These are phyloP conservation scores for Spicauda simplicius DNA, from an alignment of 2,888 invertebrate genomes.

Conservation along the genomic window DNA sequence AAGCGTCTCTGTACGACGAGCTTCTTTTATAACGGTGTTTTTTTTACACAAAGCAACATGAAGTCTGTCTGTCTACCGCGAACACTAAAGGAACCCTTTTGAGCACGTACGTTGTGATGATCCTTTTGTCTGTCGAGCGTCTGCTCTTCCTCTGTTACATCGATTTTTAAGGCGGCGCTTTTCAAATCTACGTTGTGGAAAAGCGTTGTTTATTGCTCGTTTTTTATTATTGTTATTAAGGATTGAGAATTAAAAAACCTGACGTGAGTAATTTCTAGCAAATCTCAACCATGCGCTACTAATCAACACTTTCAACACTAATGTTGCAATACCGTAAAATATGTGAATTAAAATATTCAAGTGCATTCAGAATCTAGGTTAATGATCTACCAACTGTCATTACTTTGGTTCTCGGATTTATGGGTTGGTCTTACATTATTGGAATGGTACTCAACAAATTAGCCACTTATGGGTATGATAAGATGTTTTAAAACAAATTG, in stretches of 20 bases:
- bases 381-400: constrained; percentile 21
- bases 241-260: no score
- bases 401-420: constrained; percentile 7
- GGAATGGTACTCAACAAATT: constrained; percentile 16
- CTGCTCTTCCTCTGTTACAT: constrained; percentile 18
- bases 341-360: constrained; percentile 12
- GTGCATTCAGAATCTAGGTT: constrained; percentile 15
- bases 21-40: constrained; percentile 25
- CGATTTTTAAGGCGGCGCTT: constrained; percentile 18
- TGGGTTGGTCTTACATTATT: constrained; percentile 5
- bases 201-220: no score
- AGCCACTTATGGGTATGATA: constrained; percentile 11
- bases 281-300: neutral
- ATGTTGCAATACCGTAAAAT: constrained; percentile 2
- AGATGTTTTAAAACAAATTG: neutral
- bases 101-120: constrained; percentile 27
- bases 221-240: neutral
- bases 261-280: no score
- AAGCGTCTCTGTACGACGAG: constrained; percentile 8
- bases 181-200: neutral
- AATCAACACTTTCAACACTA: neutral
- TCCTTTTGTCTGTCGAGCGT: constrained; percentile 32
- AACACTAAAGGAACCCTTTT: constrained; percentile 30
- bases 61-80: constrained; percentile 22
- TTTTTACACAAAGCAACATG: constrained; percentile 19